A percentile compares a stretch with the other conserved stretches of the same genome.
Evolutionary conservation across 2,797 vertebrate species (phyloP).

Genomic region (Falco rusticolus): DNA sequence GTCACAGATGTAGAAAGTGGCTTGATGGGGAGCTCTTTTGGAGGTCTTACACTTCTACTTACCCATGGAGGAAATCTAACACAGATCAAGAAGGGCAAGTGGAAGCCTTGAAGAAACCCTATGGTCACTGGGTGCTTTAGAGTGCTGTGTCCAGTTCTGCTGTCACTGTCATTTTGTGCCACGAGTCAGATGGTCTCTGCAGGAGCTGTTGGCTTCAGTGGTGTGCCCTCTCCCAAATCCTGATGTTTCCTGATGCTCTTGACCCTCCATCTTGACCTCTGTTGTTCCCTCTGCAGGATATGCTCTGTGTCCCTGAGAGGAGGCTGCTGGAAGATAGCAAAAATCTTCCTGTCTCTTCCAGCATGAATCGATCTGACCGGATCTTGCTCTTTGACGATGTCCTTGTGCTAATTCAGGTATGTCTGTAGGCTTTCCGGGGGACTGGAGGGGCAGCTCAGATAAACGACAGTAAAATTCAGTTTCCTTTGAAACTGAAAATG

Average conservation of each 20-base stretch:
- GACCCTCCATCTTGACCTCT: not conserved
- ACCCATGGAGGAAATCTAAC: not conserved
- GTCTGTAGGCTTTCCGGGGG: not conserved
- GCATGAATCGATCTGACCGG: conserved; percentile 44
- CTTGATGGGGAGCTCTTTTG: not conserved
- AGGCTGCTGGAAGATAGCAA: conserved; percentile 79
- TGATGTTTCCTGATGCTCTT: not conserved
- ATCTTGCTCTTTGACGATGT: conserved; percentile 79
- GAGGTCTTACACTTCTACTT: not conserved
- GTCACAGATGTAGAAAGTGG: not conserved
- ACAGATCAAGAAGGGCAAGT: rapidly evolving
- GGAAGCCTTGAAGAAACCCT: not conserved
- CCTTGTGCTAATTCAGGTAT: conserved; percentile 78
- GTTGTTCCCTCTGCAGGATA: conserved; percentile 46
- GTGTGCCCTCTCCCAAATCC: not conserved
- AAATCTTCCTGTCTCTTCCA: conserved; percentile 30
- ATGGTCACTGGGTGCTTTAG: too few relatives aligned
- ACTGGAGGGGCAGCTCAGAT: rapidly evolving
- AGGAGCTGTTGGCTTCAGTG: not conserved
- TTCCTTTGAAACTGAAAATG: not conserved
- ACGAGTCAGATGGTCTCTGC: rapidly evolving
- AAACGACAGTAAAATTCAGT: not conserved
- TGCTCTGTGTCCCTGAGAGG: conserved; percentile 66
- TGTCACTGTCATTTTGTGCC: not conserved
- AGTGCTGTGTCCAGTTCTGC: not conserved